Base-by-base conservation (phyloP, 2,113 vertebrate genomes). In the Psilopsiagon aurifrons region DNA sequence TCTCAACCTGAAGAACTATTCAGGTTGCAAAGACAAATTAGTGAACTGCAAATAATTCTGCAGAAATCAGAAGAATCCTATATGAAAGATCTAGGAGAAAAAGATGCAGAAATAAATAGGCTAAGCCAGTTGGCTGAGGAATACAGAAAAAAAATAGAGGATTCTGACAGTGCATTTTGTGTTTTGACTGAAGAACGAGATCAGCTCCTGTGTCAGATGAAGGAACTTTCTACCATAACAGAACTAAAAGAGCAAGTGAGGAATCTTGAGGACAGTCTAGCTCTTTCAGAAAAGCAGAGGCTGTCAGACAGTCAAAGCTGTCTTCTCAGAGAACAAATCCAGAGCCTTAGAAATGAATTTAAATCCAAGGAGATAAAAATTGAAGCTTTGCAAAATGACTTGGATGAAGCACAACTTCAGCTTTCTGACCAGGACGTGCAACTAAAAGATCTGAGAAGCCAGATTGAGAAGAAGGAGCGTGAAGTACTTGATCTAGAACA, bases 351-450 rank as follows among this genome's bases (percentile, higher is more conserved):
- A 78, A 83, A 96, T 85, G 98, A 99, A 75, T 97, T 96, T 64
- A 96, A 96, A 75, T 97, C 97, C 39, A 99, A 99, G 81, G 99
- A 99, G 74, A 83, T 99, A 70, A 98, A 98, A 97, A 98, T 99
- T 37, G 97, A 98, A 83, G 97, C 95, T 46, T 93, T 99, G 69
- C 98, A 99, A 66, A 97, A 96, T 33, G 98, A 99, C 67, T 92
- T 99, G 91, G 98, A 99, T 81, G 96, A 90, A 52, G 90, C 97
- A 2, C 98, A 98, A 3, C 71, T 94, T 66, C 96, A 96, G 43
- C 95, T 98, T 62, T 97, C 97, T 69, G 98, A 99, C 64, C 98
- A 99, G 94, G 98, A 98, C 20, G 31, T 82, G 29, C 92, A 98
- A 54, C 94, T 97, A 11, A 98, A 94, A 94, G 98, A 95, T 93